Conservation (phyloP, 1,140 invertebrate species). For the Zaprionus inermis region DNA sequence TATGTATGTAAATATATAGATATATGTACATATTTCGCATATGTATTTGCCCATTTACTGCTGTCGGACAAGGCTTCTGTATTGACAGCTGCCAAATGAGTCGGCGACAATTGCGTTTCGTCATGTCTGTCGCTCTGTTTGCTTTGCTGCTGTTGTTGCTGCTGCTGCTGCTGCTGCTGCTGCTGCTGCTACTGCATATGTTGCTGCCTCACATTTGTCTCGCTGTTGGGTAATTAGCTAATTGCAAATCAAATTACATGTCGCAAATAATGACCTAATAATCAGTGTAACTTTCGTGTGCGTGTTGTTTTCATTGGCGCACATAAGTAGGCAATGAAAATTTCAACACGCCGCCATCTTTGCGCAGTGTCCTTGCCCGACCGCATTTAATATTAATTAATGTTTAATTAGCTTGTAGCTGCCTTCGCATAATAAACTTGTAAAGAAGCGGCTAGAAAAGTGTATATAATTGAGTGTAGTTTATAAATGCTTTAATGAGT, state of each 20-base stretch:
- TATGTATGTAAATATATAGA: neutral
- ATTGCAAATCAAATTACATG: constrained; percentile 19
- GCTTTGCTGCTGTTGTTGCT: neutral
- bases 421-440: neutral
- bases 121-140: constrained; percentile 5
- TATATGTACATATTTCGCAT: neutral
- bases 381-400: constrained; percentile 3
- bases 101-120: constrained; percentile 26
- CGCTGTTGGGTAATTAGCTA: constrained; percentile 35
- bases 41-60: neutral
- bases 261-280: constrained; percentile 3
- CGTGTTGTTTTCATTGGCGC: neutral
- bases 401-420: constrained; percentile 1
- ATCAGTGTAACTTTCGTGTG: neutral
- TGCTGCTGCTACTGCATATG: constrained; percentile 3
- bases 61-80: constrained; percentile 3
- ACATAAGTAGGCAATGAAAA: constrained; percentile 1
- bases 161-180: neutral
- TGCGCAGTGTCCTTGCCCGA: neutral
- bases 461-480: neutral
- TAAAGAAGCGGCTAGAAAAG: neutral
- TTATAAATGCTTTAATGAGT: neutral
- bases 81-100: constrained; percentile 38
- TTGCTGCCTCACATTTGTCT: constrained; percentile 25
- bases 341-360: neutral